Base-by-base conservation (phyloP, 2,113 vertebrate genomes). In the Microtus ochrogaster region DNA sequence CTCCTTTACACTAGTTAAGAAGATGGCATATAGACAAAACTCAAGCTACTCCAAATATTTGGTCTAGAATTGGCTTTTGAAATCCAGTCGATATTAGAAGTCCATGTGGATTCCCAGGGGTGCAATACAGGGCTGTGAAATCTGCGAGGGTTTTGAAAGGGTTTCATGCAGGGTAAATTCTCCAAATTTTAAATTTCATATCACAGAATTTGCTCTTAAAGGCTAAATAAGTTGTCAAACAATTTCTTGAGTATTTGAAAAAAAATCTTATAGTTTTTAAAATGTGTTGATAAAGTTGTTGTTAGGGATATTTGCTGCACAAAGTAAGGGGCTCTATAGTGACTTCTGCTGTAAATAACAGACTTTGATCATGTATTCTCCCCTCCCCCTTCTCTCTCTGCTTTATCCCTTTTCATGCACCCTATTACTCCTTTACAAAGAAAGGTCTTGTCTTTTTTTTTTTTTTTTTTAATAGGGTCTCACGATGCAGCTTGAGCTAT, bases 41-140 rank as follows among this genome's bases (percentile, higher is more conserved):
- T 99, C 97, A 98, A 98, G 89, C 98, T 99, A 98, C 98, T 98
- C 95, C 97, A 98, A 98, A 98, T 98, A 98, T 98, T 98, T 98
- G 97, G 98, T 98, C 97, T 98, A 97, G 97, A 97, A 95, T 98
- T 98, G 98, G 97, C 97, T 61, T 98, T 98, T 98, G 96, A 97
- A 98, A 97, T 98, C 96, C 97, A 96, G 92, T 98, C 95, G 97
- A 96, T 98, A 98, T 98, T 98, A 98, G 97, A 95, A 97, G 92
- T 96, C 97, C 96, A 94, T 98, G 87, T 94, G 41, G 98, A 98
- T 98, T 97, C 98, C 95, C 97, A n/a, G 66, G 98, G 97, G 98
- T 97, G 97, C 95, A 97, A 98, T 97, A 96, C 83, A 83, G 96
- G 98, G 93, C 94, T 98, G 91, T 95, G 94, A 97, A 91, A 98